Evolutionary conservation across 2,888 invertebrate genomes (phyloP).

Genomic region (Sepiola atlantica): DNA sequence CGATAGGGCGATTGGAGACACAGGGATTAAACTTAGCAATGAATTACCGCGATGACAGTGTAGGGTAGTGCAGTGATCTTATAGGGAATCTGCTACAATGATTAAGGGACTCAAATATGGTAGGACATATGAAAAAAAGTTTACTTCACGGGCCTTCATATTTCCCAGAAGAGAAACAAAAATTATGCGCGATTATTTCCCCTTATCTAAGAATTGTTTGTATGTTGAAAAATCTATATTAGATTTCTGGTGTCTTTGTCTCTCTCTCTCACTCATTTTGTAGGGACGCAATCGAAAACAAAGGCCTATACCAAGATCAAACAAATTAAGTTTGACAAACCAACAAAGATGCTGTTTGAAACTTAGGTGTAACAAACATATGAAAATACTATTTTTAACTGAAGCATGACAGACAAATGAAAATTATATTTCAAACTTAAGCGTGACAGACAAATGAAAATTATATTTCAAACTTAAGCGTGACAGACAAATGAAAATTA

Average conservation of each 20-base stretch:
- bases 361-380: too few species aligned
- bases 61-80: not conserved
- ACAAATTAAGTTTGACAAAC: too few species aligned
- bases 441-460: too few species aligned
- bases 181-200: not conserved
- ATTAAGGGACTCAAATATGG: not conserved
- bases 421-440: too few species aligned
- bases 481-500: too few species aligned
- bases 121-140: not conserved
- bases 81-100: not conserved
- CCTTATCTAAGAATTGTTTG: not conserved
- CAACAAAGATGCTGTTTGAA: too few species aligned
- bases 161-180: not conserved
- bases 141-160: not conserved
- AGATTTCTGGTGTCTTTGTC: not conserved
- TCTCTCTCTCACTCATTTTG: too few species aligned
- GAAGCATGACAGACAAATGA: too few species aligned
- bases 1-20: constrained; percentile 21
- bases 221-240: not conserved
- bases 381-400: too few species aligned
- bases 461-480: too few species aligned
- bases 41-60: not conserved
- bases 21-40: constrained; percentile 4
- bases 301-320: too few species aligned
- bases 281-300: too few species aligned